A percentile compares a stretch with the other conserved stretches of the same genome.
These are phyloP conservation scores for Leptinotarsa defecta DNA, from an alignment of 1,140 invertebrate species.

Conservation along the genomic window DNA sequence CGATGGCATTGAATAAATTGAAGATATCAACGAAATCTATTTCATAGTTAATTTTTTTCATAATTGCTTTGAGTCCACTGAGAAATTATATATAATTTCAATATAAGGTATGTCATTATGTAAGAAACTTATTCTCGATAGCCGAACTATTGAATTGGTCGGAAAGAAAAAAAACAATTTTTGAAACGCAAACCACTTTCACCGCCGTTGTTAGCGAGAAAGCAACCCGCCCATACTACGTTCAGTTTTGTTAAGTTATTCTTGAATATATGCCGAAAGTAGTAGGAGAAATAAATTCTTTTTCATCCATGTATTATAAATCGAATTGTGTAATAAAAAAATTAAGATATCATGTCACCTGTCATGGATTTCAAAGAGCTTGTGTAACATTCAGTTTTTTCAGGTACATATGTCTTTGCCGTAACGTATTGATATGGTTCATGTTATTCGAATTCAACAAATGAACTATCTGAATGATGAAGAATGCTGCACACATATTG, in stretches of 20 bases:
- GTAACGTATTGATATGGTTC: too few species aligned
- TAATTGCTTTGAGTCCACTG: too few species aligned
- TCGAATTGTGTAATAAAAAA: neutral
- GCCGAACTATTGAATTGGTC: neutral
- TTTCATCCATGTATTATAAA: neutral
- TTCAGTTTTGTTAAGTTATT: neutral
- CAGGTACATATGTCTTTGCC: too few species aligned
- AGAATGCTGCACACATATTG: too few species aligned
- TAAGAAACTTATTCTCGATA: neutral
- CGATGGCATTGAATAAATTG: too few species aligned
- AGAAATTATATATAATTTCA: too few species aligned
- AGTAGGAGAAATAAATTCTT: neutral
- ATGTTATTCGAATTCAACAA: too few species aligned
- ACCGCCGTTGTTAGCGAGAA: constrained; percentile 2
- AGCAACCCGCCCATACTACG: neutral
- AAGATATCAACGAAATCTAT: too few species aligned
- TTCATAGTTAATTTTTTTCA: too few species aligned
- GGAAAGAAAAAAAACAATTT: neutral
- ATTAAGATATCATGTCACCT: neutral
- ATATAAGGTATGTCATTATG: too few species aligned
- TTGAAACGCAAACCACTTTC: neutral
- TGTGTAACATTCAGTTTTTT: neutral
- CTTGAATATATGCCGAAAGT: neutral
- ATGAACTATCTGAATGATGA: too few species aligned
- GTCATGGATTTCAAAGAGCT: neutral